Conservation (phyloP, 2,888 invertebrate genomes). For the Brachylomia viminalis region DNA sequence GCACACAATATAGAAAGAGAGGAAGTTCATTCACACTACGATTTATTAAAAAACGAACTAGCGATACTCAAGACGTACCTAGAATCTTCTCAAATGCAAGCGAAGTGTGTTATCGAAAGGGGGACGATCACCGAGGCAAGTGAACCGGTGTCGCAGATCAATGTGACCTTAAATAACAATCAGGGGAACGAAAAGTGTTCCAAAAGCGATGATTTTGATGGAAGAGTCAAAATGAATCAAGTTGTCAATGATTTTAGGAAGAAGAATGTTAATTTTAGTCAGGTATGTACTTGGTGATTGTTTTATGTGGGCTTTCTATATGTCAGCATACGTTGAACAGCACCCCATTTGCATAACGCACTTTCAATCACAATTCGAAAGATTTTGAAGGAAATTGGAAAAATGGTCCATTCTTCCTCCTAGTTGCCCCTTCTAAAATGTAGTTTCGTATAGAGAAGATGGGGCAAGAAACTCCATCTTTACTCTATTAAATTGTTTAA, state of each 20-base stretch:
- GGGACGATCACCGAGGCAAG: conserved; percentile 75
- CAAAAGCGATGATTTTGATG: conserved; percentile 67
- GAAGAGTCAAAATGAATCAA: conserved; percentile 72
- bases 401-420: too few species aligned
- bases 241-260: conserved; percentile 85
- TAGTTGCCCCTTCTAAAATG: too few species aligned
- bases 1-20: conserved; percentile 64
- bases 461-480: too few species aligned
- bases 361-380: not conserved
- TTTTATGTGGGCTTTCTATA: not conserved
- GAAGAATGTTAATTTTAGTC: conserved; percentile 83
- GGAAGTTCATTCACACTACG: conserved; percentile 74
- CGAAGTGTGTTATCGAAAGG: conserved; percentile 77
- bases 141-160: conserved; percentile 62
- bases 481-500: too few species aligned
- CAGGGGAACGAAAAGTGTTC: conserved; percentile 62
- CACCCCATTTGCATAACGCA: not conserved
- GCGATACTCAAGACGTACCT: conserved; percentile 76
- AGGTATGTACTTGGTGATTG: conserved; percentile 72
- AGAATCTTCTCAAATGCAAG: conserved; percentile 69
- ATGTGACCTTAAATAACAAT: conserved; percentile 76
- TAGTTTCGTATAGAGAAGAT: too few species aligned
- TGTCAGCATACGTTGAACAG: too few species aligned
- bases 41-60: conserved; percentile 78
- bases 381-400: too few species aligned